Conservation (phyloP, 2,797 vertebrate species). For the Sternotherus odoratus region DNA sequence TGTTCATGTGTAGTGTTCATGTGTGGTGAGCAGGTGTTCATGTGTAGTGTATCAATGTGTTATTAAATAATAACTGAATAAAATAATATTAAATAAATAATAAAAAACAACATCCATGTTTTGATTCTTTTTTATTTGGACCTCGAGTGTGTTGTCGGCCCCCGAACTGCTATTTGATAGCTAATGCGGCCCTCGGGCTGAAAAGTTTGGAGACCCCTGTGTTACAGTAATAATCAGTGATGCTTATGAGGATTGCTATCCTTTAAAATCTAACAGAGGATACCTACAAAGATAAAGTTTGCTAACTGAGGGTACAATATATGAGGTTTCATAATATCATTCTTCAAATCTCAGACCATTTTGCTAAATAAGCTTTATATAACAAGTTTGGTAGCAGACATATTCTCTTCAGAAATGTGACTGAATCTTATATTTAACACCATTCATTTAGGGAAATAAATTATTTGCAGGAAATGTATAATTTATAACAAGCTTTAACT, state of each 20-base stretch:
- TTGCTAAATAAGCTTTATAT: background rate
- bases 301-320: background rate
- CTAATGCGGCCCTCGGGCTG: no score
- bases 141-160: no score
- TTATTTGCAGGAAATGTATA: conserved; percentile 52
- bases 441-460: conserved; percentile 37
- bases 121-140: no score
- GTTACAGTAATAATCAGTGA: conserved; percentile 2
- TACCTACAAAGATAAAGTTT: background rate
- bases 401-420: conserved; percentile 13
- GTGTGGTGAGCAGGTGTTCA: no score
- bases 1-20: no score
- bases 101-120: no score
- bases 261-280: background rate
- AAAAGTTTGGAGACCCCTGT: no score
- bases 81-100: no score
- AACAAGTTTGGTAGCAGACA: background rate
- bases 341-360: background rate
- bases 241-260: background rate
- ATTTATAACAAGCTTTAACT: conserved; percentile 45
- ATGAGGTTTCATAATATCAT: background rate
- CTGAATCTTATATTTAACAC: background rate
- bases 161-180: no score
- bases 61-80: no score
- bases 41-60: no score